Evolutionary conservation across 2,113 vertebrate genomes (phyloP), one percentile per base, ranked within the genome.

Genomic region (Phasianus colchicus): DNA sequence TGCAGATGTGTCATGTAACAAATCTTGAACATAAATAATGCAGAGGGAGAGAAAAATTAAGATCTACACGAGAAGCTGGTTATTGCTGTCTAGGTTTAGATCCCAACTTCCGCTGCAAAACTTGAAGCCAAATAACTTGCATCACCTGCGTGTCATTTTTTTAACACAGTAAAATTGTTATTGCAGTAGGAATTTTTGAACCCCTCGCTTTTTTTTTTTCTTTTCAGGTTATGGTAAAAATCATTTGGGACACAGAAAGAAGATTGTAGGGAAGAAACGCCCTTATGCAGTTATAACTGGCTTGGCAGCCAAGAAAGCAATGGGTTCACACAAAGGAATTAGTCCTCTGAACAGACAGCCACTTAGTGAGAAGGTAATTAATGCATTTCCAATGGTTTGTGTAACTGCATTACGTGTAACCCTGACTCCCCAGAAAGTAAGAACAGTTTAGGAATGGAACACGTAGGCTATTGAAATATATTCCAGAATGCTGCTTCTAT

Each of bases 221-320:
- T 30, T 54, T 75, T 16, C 92, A 97, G 98, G 98, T 94, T 98
- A 98, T 87, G 98, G 98, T 81, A 98, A 97, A 74, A 96, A 98
- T 79, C 98, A 89, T 86, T 89, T 98, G 70, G 98, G 95, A 11
- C 97, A 79, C 65, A 96, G 97, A 90, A 98, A 97, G 95, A 71
- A 98, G 66, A 92, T 96, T n/a, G 84, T 97, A 11, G 98, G 97
- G 61, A 98, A 98, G 86, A 98, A 98, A 54, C 98, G 97, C 55
- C 96, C 98, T 75, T 99, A 99, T 0, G 98, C 98, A 89, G 97
- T 99, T 34, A 98, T 99, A 91, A 99, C 99, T 3, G 98, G 99
- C 10, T 97, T 99, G 94, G 99, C 99, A 36, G 98, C 99, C 47
- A 98, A 97, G 84, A 99, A 98, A 73, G 97, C 98, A 9, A 57